phyloP scores from a whole-genome alignment of 2,888 invertebrate genomes.

The Drosophila anceps region DNA sequence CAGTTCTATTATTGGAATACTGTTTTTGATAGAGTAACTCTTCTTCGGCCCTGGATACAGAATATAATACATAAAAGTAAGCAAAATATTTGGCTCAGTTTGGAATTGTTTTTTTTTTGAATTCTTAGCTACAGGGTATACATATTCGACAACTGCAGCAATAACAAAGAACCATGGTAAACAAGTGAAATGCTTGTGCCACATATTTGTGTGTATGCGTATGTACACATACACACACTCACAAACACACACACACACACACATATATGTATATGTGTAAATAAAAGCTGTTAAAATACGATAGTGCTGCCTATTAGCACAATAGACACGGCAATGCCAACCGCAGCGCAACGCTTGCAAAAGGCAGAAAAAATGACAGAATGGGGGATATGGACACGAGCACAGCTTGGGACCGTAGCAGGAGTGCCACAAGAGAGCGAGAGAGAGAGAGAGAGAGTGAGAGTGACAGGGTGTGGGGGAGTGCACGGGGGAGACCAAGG shows the following conservation, averaged over 20 bases:
- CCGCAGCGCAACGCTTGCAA: conserved; percentile 64
- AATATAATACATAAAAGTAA: not conserved
- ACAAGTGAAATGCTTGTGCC: conserved; percentile 51
- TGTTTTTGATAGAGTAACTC: not conserved
- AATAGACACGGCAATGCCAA: conserved; percentile 65
- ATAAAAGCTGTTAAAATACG: conserved; percentile 81
- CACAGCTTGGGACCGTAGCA: conserved; percentile 6
- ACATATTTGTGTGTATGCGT: conserved; percentile 26
- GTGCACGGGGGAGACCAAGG: conserved; percentile 30
- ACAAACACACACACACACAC: not conserved
- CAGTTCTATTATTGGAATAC: not conserved
- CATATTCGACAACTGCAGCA: conserved; percentile 22
- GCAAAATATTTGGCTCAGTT: not conserved
- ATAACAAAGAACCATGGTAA: conserved; percentile 43
- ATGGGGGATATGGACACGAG: conserved; percentile 23
- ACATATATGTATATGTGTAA: conserved; percentile 60
- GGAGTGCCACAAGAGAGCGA: not conserved
- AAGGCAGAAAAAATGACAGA: conserved; percentile 47
- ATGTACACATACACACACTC: conserved; percentile 1
- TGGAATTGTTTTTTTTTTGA: not conserved
- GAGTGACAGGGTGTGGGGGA: not conserved
- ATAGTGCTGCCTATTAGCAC: conserved; percentile 81
- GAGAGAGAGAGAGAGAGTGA: not conserved
- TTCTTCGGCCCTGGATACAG: not conserved
- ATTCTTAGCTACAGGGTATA: conserved; percentile 15